Conservation (phyloP, 2,888 invertebrate species). For the Orthonevra nobilis region DNA sequence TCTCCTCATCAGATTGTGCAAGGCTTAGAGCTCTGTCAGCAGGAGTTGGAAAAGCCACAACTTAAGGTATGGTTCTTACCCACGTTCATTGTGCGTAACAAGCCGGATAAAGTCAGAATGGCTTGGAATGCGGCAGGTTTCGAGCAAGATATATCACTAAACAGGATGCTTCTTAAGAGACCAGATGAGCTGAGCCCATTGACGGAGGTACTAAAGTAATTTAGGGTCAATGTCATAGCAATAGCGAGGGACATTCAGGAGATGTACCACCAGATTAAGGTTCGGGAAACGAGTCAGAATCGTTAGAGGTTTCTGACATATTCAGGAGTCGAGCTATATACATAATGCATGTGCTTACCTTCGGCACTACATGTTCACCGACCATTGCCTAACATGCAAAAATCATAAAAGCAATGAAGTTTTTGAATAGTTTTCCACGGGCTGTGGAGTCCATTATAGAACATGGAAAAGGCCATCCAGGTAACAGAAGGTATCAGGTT, state of each 20-base stretch:
- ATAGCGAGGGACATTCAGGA: no score
- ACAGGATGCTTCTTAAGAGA: background rate
- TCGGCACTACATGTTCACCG: background rate
- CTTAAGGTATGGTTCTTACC: background rate
- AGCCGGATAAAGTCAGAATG: background rate
- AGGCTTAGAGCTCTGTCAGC: background rate
- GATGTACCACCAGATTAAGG: no score
- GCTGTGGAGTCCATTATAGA: background rate
- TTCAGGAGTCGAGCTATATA: no score
- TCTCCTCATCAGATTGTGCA: background rate
- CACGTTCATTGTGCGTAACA: constrained; percentile 3
- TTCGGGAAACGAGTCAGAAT: no score
- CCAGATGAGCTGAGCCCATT: background rate
- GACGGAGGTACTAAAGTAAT: background rate
- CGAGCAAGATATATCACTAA: background rate
- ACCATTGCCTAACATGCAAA: background rate
- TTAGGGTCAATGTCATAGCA: no score
- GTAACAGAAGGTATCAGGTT: constrained; percentile 30
- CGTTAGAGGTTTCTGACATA: no score
- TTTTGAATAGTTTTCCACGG: no score
- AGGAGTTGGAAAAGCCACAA: background rate
- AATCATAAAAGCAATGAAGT: background rate
- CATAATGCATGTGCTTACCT: background rate
- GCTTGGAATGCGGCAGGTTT: constrained; percentile 10
- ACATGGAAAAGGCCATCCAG: constrained; percentile 57